These are phyloP conservation scores for Microcebus griseorufus DNA, from an alignment of 2,113 vertebrate species.

Conservation along the genomic window DNA sequence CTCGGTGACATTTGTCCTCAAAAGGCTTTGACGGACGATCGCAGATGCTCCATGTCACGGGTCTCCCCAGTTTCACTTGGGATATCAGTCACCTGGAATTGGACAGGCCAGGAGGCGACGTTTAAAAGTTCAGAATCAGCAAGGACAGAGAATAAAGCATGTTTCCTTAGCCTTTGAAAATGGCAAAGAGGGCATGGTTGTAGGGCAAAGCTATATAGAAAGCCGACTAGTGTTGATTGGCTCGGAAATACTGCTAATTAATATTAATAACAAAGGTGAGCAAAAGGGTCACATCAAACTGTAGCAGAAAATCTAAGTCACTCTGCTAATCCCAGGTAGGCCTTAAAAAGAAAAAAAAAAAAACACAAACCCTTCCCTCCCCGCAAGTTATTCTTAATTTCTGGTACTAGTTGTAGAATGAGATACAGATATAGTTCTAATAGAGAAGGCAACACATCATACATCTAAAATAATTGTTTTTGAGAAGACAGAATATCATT, in stretches of 20 bases:
- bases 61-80: neutral
- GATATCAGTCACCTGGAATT: neutral
- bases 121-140: neutral
- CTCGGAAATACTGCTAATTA: neutral
- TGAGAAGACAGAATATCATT: neutral
- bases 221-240: neutral
- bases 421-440: neutral
- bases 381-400: neutral
- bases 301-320: neutral
- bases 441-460: neutral
- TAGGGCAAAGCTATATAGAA: neutral
- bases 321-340: neutral
- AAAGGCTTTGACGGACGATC: neutral
- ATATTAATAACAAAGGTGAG: neutral
- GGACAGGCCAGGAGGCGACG: neutral
- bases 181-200: neutral
- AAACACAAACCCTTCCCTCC: too few species aligned
- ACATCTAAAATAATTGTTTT: neutral
- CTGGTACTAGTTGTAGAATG: neutral
- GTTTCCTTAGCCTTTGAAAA: neutral
- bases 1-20: too few species aligned
- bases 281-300: neutral
- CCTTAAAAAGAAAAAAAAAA: too few species aligned
- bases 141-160: neutral
- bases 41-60: neutral